Evolutionary conservation across 2,888 invertebrate genomes (phyloP).

Genomic region (Cartodere bifasciata): DNA sequence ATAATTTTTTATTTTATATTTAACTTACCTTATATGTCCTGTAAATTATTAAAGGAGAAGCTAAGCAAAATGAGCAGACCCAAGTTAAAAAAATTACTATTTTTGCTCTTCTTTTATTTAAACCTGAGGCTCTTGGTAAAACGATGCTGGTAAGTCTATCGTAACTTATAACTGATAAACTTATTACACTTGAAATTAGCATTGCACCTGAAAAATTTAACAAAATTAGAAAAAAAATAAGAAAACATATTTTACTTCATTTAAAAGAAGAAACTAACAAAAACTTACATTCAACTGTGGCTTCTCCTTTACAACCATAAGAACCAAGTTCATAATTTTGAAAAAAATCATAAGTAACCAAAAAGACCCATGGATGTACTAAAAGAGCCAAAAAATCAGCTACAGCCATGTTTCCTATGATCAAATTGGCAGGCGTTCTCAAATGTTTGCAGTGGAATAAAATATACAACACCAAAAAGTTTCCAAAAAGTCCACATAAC

Average conservation of each 20-base stretch:
- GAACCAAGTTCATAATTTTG: slow-evolving; percentile 64
- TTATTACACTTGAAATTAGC: slow-evolving; percentile 63
- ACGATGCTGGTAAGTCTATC: slow-evolving; percentile 74
- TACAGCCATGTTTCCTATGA: slow-evolving; percentile 62
- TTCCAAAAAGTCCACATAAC: slow-evolving; percentile 52
- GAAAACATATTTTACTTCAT: no score
- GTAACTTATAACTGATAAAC: slow-evolving; percentile 66
- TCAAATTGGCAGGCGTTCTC: slow-evolving; percentile 55
- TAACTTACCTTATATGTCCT: slow-evolving; percentile 44
- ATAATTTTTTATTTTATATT: no score
- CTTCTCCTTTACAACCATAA: slow-evolving; percentile 66
- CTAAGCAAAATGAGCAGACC: slow-evolving; percentile 49
- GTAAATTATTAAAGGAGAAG: slow-evolving; percentile 51
- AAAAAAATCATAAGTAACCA: slow-evolving; percentile 56
- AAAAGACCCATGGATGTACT: slow-evolving; percentile 63
- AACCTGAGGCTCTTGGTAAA: slow-evolving; percentile 53
- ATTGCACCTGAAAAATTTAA: slow-evolving; percentile 43
- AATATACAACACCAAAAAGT: slow-evolving; percentile 50
- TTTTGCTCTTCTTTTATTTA: slow-evolving; percentile 51
- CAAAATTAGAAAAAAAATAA: background rate
- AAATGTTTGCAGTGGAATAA: slow-evolving; percentile 49
- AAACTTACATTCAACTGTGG: slow-evolving; percentile 55
- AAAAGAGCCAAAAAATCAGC: slow-evolving; percentile 54
- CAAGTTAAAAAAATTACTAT: slow-evolving; percentile 54
- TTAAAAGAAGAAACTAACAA: no score